Evolutionary conservation across 2,113 vertebrate genomes (phyloP).

Genomic region (Pseudonaja textilis): DNA sequence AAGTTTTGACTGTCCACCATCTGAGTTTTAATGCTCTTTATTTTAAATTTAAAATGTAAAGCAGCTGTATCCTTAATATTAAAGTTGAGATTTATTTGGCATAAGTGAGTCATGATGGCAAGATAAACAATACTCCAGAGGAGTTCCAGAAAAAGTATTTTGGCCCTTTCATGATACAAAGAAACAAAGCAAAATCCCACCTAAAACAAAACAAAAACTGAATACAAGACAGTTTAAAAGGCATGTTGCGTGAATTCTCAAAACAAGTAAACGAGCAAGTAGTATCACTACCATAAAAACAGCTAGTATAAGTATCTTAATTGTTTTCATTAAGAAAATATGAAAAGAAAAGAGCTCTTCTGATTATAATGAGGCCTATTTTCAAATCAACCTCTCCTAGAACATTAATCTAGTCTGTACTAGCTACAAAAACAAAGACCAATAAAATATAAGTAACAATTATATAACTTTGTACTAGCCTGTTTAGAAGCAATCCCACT

Average conservation of each 20-base stretch:
- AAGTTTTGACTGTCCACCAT: neutral
- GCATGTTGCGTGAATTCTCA: neutral
- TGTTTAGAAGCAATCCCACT: neutral
- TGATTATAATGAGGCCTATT: neutral
- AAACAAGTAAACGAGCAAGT: neutral
- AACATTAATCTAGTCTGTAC: neutral
- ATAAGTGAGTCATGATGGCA: neutral
- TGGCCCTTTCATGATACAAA: neutral
- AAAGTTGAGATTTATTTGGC: neutral
- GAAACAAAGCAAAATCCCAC: neutral
- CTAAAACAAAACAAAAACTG: neutral
- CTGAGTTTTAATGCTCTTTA: neutral
- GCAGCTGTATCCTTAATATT: neutral
- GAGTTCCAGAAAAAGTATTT: neutral
- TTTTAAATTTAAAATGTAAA: neutral
- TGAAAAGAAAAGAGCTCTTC: neutral
- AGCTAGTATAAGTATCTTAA: neutral
- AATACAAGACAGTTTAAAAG: neutral
- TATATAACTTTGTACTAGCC: neutral
- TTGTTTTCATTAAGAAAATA: neutral
- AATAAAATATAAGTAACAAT: neutral
- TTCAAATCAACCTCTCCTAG: neutral
- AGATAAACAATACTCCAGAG: neutral
- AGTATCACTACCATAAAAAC: neutral
- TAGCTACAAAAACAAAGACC: neutral